Evolutionary conservation across 2,113 vertebrate species (phyloP).

Genomic region (Corythornis vintsioides): DNA sequence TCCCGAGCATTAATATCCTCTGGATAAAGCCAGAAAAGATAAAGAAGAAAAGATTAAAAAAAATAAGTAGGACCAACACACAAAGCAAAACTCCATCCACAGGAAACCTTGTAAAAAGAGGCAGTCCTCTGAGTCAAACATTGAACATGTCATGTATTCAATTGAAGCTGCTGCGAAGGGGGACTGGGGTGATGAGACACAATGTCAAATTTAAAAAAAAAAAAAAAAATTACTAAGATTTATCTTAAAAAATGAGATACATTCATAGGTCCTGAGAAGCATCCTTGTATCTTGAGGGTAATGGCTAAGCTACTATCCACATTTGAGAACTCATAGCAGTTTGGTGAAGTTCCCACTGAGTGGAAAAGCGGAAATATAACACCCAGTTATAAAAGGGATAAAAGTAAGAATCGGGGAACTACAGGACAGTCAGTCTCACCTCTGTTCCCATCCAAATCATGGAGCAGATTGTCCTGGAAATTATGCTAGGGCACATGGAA

Average conservation of each 20-base stretch:
- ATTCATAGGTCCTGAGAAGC: background rate
- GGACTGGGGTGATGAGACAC: constrained; percentile 76
- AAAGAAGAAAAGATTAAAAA: constrained; percentile 77
- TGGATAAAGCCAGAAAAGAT: constrained; percentile 82
- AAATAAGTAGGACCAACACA: constrained; percentile 83
- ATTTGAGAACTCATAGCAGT: background rate
- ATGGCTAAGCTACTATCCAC: background rate
- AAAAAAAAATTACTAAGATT: too few relatives aligned
- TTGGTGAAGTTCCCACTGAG: too few relatives aligned
- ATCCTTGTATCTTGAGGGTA: background rate
- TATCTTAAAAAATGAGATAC: background rate
- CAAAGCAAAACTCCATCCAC: constrained; percentile 78
- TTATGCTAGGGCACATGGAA: background rate
- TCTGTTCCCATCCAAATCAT: background rate
- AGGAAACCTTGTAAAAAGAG: constrained; percentile 88
- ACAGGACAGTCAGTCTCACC: background rate
- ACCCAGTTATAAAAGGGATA: background rate
- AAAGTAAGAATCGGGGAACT: background rate
- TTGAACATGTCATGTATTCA: constrained; percentile 90
- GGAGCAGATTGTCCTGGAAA: background rate
- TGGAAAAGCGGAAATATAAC: background rate
- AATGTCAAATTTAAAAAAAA: background rate
- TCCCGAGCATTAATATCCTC: constrained; percentile 74
- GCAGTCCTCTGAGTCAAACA: constrained; percentile 81
- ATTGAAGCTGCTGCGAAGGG: constrained; percentile 94